Evolutionary conservation across 2,797 vertebrate species (phyloP), one percentile per base, ranked within the genome.

Genomic region (Enteromius argenteus): DNA sequence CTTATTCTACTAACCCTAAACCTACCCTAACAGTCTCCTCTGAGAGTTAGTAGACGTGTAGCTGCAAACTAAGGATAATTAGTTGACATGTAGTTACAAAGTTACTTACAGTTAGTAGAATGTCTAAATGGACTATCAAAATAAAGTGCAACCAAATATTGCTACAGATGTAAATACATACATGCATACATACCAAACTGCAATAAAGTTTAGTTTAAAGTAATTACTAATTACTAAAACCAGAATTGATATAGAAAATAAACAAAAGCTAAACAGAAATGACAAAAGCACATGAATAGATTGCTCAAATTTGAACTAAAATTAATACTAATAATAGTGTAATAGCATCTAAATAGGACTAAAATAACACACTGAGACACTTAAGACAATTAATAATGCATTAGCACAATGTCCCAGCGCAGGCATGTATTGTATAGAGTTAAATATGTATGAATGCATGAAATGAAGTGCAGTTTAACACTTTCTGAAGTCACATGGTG

Each of bases 331-430:
- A 15, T 17, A 46, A 46, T 30, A 46, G 1, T 72, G 23, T 72
- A 46, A 44, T 4, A 27, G 42, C 42, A 49, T 30, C 9, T 30
- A 30, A 27, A 49, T 72, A 72, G 15, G 17, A 3, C 35, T 39
- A 68, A 13, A 39, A n/a, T 68, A 51, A 49, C 2, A 30, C 15
- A 73, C 17, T 30, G 23, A 19, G 60, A 7, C 27, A 30, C 14
- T 49, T 32, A 19, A 72, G 69, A 73, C 71, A 51, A 51, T 51
- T 73, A 72, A 73, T 32, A 51, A 49, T 32, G 44, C 44, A 73
- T 73, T 73, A 51, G 27, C 27, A 11, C 46, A 21, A 32, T 32
- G 71, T 51, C 17, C 27, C 27, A 51, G 17, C 4, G 3, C 46
- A 74, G 10, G 71, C 46, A 21, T 74, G 53, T 51, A 35, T 74